Conservation (phyloP, 2,797 vertebrate genomes). For the Dipus sagitta region DNA sequence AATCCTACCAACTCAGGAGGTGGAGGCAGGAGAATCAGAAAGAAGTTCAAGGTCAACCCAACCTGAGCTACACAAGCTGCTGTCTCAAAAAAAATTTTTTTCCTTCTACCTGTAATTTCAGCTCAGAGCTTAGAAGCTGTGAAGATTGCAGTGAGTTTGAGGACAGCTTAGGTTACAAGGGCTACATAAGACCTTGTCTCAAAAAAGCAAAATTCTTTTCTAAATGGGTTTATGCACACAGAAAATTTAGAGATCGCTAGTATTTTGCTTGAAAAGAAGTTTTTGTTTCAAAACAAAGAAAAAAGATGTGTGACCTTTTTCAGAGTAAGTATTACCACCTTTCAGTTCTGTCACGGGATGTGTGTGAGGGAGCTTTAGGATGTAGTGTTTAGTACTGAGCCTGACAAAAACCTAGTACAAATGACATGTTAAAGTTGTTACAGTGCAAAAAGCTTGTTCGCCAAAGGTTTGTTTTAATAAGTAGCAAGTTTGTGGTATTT, state of each 20-base stretch:
- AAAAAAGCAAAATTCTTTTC: not conserved
- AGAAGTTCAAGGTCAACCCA: not conserved
- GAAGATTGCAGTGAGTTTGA: not conserved
- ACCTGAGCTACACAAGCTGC: not conserved
- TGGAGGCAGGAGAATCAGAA: not conserved
- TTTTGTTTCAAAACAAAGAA: not conserved
- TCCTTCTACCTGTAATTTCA: not conserved
- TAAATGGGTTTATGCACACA: not conserved
- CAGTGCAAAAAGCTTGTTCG: not conserved
- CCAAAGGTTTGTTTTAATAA: not conserved
- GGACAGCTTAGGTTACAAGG: not conserved
- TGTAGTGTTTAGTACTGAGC: not conserved
- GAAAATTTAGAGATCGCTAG: not conserved
- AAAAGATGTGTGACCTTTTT: not conserved
- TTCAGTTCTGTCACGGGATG: constrained; percentile 25
- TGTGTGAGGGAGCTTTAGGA: not conserved
- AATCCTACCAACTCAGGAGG: not conserved
- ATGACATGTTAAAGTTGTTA: not conserved
- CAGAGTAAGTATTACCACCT: not conserved
- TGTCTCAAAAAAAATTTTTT: not conserved
- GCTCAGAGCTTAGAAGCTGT: not conserved
- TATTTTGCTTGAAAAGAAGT: constrained; percentile 23
- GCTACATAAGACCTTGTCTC: not conserved
- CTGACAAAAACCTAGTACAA: constrained; percentile 24
- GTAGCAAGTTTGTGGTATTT: constrained; percentile 11